These are phyloP conservation scores for Lacanobia wlatinum DNA, from an alignment of 2,888 invertebrate species.

Conservation along the genomic window DNA sequence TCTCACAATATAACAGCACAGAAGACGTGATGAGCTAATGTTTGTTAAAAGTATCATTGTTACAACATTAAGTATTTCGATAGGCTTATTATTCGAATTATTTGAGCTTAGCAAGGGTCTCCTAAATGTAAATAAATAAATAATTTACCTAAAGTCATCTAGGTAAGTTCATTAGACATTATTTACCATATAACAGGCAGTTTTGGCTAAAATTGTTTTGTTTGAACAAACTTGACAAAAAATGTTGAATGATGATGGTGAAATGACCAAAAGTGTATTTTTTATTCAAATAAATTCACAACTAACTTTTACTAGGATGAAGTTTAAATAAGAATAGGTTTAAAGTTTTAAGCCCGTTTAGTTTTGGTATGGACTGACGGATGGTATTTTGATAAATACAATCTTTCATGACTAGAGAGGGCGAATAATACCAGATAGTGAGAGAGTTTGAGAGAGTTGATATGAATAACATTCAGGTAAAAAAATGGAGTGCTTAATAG, in stretches of 20 bases:
- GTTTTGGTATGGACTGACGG: too few species aligned
- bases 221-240: not conserved
- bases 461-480: not conserved
- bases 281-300: too few species aligned
- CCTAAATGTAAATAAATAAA: not conserved
- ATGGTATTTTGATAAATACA: too few species aligned
- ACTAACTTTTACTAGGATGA: not conserved
- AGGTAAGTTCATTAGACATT: not conserved
- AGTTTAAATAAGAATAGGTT: not conserved
- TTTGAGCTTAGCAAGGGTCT: not conserved
- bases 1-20: conserved; percentile 60
- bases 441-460: conserved; percentile 1
- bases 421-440: not conserved
- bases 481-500: not conserved
- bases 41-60: conserved; percentile 47
- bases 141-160: not conserved
- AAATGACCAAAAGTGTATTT: not conserved
- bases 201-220: not conserved
- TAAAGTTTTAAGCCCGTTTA: too few species aligned
- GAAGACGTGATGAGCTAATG: conserved; percentile 57
- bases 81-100: not conserved
- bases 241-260: not conserved
- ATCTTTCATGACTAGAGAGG: not conserved
- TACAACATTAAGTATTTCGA: conserved; percentile 6
- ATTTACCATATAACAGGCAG: not conserved